Evolutionary conservation across 30 jellyfish, hydroid and myxozoan genomes (phyloP), one percentile per base, ranked within the genome.

Genomic region (Phacellophora camtschatica): DNA sequence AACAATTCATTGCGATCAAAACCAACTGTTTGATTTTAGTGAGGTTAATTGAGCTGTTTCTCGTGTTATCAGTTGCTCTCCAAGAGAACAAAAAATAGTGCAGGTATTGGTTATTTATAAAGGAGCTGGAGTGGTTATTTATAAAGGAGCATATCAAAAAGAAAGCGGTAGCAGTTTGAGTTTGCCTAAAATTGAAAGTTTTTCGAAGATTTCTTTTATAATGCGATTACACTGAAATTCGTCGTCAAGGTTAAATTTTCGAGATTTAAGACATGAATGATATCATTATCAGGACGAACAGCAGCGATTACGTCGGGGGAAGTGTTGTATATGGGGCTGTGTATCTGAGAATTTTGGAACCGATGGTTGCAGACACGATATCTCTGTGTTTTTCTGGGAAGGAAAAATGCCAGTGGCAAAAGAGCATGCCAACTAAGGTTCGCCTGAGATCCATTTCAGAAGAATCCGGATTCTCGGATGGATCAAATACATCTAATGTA

Each of bases 271-370:
- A 15, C 42, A 78, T 78, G 90, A 78, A 78, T 50, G 82, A 78
- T 4, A 78, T 78, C 1, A 29, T 78, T 18, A 48, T 63, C 11
- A 46, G 90, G 57, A 78, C 90, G 6, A 64, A 50, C 50, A 53
- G 65, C 34, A 33, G 82, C 46, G 74, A 62, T 35, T 78, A 78
- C 33, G 65, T 69, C 15, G 90, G 82, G 7, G 90, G 90, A 7
- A 37, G 74, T 54, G 57, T 54, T 4, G 49, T 78, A 16, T 78
- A 78, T 49, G 90, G 90, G 19, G 90, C 76, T 22, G 82, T 63
- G 29, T 78, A 78, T 35, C 59, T 78, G 41, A 67, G 82, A 48
- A 58, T 78, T 9, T 31, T 78, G 1, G 71, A 68, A 27, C 90
- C 90, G 9, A 75, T 78, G 4, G 78, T n/a, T 2, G 90, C 90